Base-by-base conservation (phyloP, 2,888 invertebrate genomes). In the Eledone cirrhosa region DNA sequence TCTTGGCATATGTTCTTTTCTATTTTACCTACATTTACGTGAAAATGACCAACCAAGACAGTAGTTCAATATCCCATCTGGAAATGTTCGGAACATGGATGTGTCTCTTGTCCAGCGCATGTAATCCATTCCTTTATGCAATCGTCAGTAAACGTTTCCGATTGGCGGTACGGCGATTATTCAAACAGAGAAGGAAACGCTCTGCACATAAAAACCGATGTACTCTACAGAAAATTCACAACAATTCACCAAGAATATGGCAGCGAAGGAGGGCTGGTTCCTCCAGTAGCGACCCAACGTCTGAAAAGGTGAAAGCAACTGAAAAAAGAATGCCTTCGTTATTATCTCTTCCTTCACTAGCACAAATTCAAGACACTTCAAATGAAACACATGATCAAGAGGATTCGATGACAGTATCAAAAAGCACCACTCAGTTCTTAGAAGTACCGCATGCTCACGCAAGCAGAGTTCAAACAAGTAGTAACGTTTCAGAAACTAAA, bases 91-190 rank as follows among this genome's bases (percentile, higher is more conserved):
- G 82, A 2, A 47, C 69, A 27, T 82, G 81, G 78, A 53, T 84
- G 14, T 27, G 72, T 53, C 41, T 80, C 47, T n/a, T 82, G 19
- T 79, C 81, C 48, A 78, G 81, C n/a, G 75, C 79, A 8, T 78
- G 81, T 11, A 83, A 84, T 79, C 84, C 84, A 2, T 81, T 83
- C 47, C 33, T 83, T 29, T 84, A 84, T 72, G 84, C 83, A 11
- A 80, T 84, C 14, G n/a, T 79, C n/a, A 83, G 82, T 63, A 80
- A 80, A 63, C 65, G 82, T 29, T 84, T 84, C 77, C 79, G 84
- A 11, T 78, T 65, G 22, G 69, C 69, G 4, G 69, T 69, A 13
- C 19, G n/a, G 33, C 31, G 69, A 69, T 31, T 69, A 4, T 69
- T 22, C 19, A 29, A 41, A 0, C 8, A 41, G 19, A 31, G 69